A percentile compares a stretch with the other conserved stretches of the same genome.
Conservation (phyloP, 2,888 invertebrate genomes). For the Serripes groenlandicus region DNA sequence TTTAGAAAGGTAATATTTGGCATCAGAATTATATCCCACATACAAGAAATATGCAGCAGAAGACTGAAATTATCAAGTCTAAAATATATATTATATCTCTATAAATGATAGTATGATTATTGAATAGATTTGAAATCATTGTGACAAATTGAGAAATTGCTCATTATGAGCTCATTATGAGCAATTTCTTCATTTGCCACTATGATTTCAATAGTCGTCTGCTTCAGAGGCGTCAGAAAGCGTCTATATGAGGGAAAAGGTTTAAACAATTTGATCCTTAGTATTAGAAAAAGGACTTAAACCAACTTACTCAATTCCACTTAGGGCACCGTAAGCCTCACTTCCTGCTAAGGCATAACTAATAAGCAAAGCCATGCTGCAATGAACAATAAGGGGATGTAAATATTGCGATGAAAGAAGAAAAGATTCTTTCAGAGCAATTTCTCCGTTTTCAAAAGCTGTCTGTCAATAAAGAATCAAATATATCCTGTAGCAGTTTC, state of each 20-base stretch:
- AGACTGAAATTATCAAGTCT: too few species aligned
- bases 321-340: conserved; percentile 83
- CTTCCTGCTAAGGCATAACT: conserved; percentile 86
- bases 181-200: conserved; percentile 8
- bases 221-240: background rate
- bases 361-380: conserved; percentile 82
- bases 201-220: background rate
- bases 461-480: too few species aligned
- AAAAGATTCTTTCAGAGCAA: background rate
- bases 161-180: background rate
- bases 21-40: too few species aligned
- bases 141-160: background rate
- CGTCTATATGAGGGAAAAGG: background rate
- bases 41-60: too few species aligned
- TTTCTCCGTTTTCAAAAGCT: background rate
- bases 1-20: too few species aligned
- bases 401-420: background rate
- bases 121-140: background rate
- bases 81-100: too few species aligned
- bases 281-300: background rate
- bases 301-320: conserved; percentile 78
- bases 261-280: background rate
- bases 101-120: background rate
- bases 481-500: too few species aligned
- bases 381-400: conserved; percentile 33